phyloP scores from a whole-genome alignment of 2,888 invertebrate species.

The Arctia plantaginis region DNA sequence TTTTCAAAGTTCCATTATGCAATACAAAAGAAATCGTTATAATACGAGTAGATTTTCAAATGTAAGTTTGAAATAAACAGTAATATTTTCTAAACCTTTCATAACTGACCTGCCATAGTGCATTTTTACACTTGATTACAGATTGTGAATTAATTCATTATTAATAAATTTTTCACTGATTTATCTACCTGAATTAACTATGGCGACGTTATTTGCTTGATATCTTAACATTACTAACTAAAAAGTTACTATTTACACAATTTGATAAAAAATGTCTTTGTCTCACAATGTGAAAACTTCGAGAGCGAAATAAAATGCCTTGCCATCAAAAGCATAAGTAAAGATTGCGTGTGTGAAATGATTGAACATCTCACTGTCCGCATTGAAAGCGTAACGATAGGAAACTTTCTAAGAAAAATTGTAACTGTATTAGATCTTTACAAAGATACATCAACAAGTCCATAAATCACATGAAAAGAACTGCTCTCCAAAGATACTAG shows the following conservation, averaged over 20 bases:
- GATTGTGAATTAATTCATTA: too few species aligned
- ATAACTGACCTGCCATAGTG: background rate
- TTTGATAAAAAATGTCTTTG: background rate
- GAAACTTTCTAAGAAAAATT: conserved; percentile 63
- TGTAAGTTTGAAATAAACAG: background rate
- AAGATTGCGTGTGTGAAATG: conserved; percentile 65
- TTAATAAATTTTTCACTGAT: too few species aligned
- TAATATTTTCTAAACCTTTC: background rate
- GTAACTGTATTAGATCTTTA: conserved; percentile 8
- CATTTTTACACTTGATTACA: too few species aligned
- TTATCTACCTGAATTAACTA: background rate
- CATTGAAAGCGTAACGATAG: conserved; percentile 81
- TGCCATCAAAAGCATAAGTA: conserved; percentile 66
- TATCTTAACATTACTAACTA: background rate
- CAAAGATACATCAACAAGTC: background rate
- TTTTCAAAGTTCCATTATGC: too few species aligned
- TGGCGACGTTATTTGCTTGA: background rate
- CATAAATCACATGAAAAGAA: background rate
- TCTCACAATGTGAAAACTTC: background rate
- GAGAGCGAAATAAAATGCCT: conserved; percentile 6
- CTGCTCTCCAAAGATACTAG: background rate
- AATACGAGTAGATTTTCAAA: too few species aligned
- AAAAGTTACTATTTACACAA: background rate
- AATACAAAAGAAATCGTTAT: too few species aligned
- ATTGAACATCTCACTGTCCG: conserved; percentile 69